These are phyloP conservation scores for Pteruthius melanotis DNA, from an alignment of 2,113 vertebrate species.

Conservation along the genomic window DNA sequence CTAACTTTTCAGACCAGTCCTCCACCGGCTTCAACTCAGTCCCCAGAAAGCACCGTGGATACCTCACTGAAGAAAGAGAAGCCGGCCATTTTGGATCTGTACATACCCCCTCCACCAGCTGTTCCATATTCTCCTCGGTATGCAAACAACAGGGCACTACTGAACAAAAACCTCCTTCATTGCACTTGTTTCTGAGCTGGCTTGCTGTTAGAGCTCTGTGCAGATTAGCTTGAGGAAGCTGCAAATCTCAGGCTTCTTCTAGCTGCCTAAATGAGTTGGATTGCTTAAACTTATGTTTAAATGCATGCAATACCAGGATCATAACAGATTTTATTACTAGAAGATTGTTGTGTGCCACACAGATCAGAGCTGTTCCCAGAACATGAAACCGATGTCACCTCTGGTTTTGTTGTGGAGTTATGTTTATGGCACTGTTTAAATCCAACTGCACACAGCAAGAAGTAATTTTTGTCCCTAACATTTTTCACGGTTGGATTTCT, in stretches of 20 bases:
- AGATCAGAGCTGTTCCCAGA: background rate
- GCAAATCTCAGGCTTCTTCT: background rate
- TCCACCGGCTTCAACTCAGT: conserved; percentile 63
- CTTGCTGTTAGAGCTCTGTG: background rate
- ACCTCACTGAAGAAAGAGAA: conserved; percentile 80
- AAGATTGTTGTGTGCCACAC: background rate
- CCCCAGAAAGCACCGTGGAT: conserved; percentile 74
- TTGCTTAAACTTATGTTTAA: background rate
- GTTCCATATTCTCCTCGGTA: conserved; percentile 87
- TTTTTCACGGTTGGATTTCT: background rate
- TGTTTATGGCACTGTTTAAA: background rate
- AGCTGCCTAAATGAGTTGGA: background rate
- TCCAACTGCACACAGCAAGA: background rate
- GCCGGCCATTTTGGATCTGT: conserved; percentile 84
- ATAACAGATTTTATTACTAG: background rate
- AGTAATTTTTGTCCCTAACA: background rate
- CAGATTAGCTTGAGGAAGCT: background rate
- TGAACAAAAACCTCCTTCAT: background rate
- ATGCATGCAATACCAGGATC: background rate
- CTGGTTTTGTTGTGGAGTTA: background rate
- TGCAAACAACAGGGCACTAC: background rate
- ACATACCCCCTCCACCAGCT: conserved; percentile 87
- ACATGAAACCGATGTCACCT: fast-evolving
- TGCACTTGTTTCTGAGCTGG: background rate
- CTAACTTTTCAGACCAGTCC: conserved; percentile 71